These are phyloP conservation scores for Sympetrum striolatum DNA, from an alignment of 2,888 invertebrate species.

Conservation along the genomic window DNA sequence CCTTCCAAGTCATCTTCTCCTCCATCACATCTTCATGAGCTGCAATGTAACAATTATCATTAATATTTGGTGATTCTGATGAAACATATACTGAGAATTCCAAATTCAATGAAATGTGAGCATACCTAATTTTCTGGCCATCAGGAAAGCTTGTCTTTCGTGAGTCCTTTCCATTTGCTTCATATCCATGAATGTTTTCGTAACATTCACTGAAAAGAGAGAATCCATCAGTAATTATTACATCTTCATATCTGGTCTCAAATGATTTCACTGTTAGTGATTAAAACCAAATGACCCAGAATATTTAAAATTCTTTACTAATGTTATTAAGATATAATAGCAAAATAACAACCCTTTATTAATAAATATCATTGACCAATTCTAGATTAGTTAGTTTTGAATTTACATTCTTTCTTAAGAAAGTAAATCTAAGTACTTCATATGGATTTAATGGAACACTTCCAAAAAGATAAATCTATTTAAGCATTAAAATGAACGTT, in stretches of 20 bases:
- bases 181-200: conserved; percentile 88
- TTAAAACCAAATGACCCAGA: neutral
- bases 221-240: neutral
- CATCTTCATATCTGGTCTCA: neutral
- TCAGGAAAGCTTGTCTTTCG: conserved; percentile 84
- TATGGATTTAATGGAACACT: too few relatives aligned
- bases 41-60: conserved; percentile 45
- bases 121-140: conserved; percentile 75
- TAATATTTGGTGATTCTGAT: neutral
- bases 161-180: conserved; percentile 86
- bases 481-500: neutral
- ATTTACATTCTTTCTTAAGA: too few relatives aligned
- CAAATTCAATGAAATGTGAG: conserved; percentile 42
- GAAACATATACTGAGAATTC: neutral
- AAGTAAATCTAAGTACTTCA: too few relatives aligned
- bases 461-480: too few relatives aligned
- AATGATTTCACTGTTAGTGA: too few relatives aligned
- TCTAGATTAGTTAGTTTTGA: too few relatives aligned
- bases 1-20: conserved; percentile 79
- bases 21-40: conserved; percentile 71
- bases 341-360: too few relatives aligned
- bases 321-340: too few relatives aligned
- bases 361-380: too few relatives aligned
- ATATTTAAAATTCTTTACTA: too few relatives aligned
- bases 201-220: conserved; percentile 78